Base-by-base conservation (phyloP, 1,140 invertebrate species). In the Leptestheria dahalacensis region DNA sequence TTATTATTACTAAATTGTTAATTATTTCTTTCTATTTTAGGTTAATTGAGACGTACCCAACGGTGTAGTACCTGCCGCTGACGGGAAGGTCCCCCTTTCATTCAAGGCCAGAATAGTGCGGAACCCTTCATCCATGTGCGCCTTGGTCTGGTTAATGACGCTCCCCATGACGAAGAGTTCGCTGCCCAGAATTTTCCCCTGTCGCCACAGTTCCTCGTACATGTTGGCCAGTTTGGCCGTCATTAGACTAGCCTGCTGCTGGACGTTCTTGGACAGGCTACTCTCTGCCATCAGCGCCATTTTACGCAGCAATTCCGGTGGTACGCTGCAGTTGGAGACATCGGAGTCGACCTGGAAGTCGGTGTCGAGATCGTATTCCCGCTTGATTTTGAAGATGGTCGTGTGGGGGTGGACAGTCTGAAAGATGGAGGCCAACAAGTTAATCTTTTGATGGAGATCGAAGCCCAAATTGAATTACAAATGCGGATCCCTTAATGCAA, bases 151-250 rank as follows among this genome's bases (percentile, higher is more conserved):
- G 64, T 80, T 80, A 20, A 73, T 69, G 20, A 76, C 64, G 2
- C 68, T 68, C 64, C 76, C 71, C 6, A 76, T 70, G 64, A 73
- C 72, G 52, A 74, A 70, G 63, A 77, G 68, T 55, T 75, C 62
- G 1, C 71, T 68, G 62, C 78, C 75, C 20, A 78, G 64, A 3
- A 71, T 62, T 41, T 75, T 64, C 1, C 72, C 69, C n/a, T 71
- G 71, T 33, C 74, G 71, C 76, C 76, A 79, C 24, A 78, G 72
- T 55, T 78, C 77, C 26, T 74, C 71, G 65, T 77, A 78, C 64
- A 79, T 76, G 60, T 78, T 77, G 63, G 72, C 74, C 29, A 77
- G 72, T 78, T 80, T 41, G 33, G 33, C 15, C 6, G 33, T 41
- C 6, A 41, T 15, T 18, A 41, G 11, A 23, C 20, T 6, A 11